Evolutionary conservation across 2,113 vertebrate genomes (phyloP).

Genomic region (Prinia subflava): DNA sequence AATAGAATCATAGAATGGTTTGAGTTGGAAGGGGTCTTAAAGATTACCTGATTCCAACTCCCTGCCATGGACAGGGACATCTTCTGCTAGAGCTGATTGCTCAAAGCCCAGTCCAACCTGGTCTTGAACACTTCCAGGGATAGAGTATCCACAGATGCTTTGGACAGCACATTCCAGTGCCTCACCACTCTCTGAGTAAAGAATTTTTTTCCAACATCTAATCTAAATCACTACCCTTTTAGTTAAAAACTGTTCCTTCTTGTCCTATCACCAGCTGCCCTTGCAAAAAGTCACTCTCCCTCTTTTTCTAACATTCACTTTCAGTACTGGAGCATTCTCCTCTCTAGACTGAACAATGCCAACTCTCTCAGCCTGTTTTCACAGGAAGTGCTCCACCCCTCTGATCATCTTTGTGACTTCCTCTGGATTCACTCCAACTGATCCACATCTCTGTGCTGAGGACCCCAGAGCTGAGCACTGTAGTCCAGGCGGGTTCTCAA

Average conservation of each 20-base stretch:
- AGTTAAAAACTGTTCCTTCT: background rate
- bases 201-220: background rate
- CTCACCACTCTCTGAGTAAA: background rate
- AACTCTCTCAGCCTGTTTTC: background rate
- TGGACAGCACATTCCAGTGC: background rate
- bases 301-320: background rate
- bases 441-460: background rate
- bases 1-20: background rate
- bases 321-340: background rate
- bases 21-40: background rate
- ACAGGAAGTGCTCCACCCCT: background rate
- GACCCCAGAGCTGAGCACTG: rapidly evolving
- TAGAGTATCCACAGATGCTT: background rate
- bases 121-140: background rate
- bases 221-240: background rate
- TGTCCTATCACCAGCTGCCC: background rate
- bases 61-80: background rate
- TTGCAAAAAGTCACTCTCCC: background rate
- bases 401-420: too few species aligned
- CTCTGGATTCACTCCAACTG: background rate
- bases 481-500: background rate
- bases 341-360: background rate
- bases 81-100: background rate
- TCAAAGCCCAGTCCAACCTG: background rate
- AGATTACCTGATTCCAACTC: background rate